These are phyloP conservation scores for Paradoxurus hermaphroditus DNA, from an alignment of 2,113 vertebrate genomes.

Conservation along the genomic window DNA sequence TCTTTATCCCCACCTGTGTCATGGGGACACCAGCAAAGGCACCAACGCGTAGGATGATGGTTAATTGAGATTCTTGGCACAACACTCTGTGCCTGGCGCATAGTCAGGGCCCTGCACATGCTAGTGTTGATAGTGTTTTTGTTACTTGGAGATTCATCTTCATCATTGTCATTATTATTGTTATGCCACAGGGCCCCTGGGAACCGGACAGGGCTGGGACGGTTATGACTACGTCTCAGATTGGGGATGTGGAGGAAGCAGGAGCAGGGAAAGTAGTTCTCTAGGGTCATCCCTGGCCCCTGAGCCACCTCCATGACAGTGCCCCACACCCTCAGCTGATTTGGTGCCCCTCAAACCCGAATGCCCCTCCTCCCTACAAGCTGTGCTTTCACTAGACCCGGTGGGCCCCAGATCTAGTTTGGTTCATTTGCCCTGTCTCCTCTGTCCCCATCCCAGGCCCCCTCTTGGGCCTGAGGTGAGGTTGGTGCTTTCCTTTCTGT, in stretches of 20 bases:
- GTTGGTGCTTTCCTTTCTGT: not conserved
- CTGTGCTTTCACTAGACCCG: not conserved
- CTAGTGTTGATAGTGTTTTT: not conserved
- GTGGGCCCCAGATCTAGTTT: not conserved
- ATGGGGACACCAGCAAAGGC: not conserved
- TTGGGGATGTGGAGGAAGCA: not conserved
- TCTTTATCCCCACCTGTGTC: not conserved
- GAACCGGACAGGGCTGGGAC: not conserved
- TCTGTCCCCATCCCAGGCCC: not conserved
- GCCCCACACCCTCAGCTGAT: no score
- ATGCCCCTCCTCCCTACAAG: not conserved
- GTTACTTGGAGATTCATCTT: not conserved
- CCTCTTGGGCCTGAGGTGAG: not conserved
- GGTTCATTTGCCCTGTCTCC: not conserved
- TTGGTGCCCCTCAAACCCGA: not conserved
- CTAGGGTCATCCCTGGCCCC: not conserved
- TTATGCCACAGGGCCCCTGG: not conserved
- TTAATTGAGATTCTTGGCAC: not conserved
- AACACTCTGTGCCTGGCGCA: not conserved
- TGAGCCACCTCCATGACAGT: not conserved
- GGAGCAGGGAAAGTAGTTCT: not conserved
- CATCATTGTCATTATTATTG: not conserved
- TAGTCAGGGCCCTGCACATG: not conserved
- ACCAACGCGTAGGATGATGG: fast-evolving
- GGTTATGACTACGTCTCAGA: not conserved